Evolutionary conservation across 2,888 invertebrate genomes (phyloP).

Genomic region (Tinea trinotella): DNA sequence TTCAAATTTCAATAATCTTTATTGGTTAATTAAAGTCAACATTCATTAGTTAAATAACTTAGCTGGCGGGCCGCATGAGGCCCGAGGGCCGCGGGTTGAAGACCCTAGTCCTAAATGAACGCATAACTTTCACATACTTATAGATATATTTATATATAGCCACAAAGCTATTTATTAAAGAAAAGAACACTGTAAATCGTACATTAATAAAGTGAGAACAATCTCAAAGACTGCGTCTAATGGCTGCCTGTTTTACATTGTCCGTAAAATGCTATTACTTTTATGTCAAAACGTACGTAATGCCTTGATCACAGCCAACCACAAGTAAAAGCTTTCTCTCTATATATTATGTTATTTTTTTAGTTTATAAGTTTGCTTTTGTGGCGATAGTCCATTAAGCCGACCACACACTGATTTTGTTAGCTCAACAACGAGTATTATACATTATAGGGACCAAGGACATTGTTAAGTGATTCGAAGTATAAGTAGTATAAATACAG

Average conservation of each 20-base stretch:
- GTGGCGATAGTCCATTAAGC: neutral
- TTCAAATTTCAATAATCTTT: too few species aligned
- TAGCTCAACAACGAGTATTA: conserved; percentile 6
- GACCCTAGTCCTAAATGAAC: too few species aligned
- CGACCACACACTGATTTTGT: conserved; percentile 11
- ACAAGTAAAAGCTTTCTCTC: conserved; percentile 1
- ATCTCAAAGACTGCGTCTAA: conserved; percentile 33
- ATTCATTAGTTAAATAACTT: too few species aligned
- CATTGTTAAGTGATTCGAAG: conserved; percentile 16
- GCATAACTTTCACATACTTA: too few species aligned
- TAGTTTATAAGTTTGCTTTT: conserved; percentile 8
- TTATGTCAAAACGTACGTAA: conserved; percentile 36
- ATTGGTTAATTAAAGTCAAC: too few species aligned
- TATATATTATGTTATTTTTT: conserved; percentile 13
- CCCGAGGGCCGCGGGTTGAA: too few species aligned
- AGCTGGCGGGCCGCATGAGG: too few species aligned
- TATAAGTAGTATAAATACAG: too few species aligned
- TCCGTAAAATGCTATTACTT: conserved; percentile 37
- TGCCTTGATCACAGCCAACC: neutral
- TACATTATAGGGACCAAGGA: conserved; percentile 10
- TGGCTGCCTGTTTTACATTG: conserved; percentile 37
- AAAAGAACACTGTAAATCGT: neutral
- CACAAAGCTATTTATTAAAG: too few species aligned
- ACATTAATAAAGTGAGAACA: neutral
- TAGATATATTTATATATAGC: too few species aligned